Evolutionary conservation across 2,113 vertebrate genomes (phyloP), one percentile per base, ranked within the genome.

Genomic region (Carassius carassius): DNA sequence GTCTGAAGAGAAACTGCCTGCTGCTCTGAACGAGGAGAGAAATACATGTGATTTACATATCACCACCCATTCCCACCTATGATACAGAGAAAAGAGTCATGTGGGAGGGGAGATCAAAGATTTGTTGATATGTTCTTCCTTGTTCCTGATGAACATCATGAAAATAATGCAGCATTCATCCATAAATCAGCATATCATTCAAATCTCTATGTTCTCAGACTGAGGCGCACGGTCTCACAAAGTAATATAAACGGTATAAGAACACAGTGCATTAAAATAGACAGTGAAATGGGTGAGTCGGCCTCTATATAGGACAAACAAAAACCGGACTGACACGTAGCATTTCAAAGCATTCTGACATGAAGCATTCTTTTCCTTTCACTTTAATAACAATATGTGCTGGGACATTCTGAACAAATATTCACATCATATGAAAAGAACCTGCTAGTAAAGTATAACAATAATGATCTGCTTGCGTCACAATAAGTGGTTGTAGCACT

Each of bases 21-120:
- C 23, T 77, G 81, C 29, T 47, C 60, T 44, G 56, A 76, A 35
- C 47, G 41, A 11, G 56, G 12, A 44, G 35, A 58, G 81, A 78
- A 83, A 13, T 13, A 5, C 1, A n/a, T 13, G 32, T 60, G 67
- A 82, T 83, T 75, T 77, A 72, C 35, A 49, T 49, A 32, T 72
- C 21, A 72, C 63, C 65, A 37, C 70, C 21, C 60, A 16, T 47
- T 70, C 58, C 29, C 41, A 63, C 41, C 62, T 11, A 23, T n/a
- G 19, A 37, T 23, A 82, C 47, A 85, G 63, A 0, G 58, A 62
- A 3, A 23, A 56, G 1, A 72, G 35, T 11, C 47, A 29, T 16
- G 21, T 49, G 13, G 87, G 47, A 73, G 23, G 82, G 67, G 17
- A 35, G 14, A 19, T 4, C 21, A 56, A 23, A 21, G 49, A 5